Evolutionary conservation across 2,888 invertebrate species (phyloP), one percentile per base, ranked within the genome.

Genomic region (Lydus trimaculatus): DNA sequence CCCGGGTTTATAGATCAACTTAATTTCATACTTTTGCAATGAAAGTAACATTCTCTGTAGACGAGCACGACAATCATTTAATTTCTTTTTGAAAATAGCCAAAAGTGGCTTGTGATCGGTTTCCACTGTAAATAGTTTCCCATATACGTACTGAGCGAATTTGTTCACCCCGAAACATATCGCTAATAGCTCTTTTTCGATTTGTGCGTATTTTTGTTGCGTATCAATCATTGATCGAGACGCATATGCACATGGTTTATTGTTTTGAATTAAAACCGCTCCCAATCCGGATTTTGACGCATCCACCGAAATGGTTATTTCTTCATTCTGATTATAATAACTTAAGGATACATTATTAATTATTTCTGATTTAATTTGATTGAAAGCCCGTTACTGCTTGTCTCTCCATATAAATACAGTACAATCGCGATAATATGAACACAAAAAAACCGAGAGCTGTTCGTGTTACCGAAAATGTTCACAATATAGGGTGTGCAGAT

Each of bases 171-270:
- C 75, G 58, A 58, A 67, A 0, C 73, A 36, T 15, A 78, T 75
- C 1, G 76, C 76, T 17, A 74, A n/a, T 11, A 58, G 39, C 63
- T 78, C 75, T 72, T 73, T 74, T 67, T 85, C 83, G 8, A 85
- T 83, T 75, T 85, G 83, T 5, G 82, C 75, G 73, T 81, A 83
- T 43, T 77, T 81, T 68, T 77, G 72, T 66, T 83, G 81, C 36
- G 76, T 73, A 36, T 67, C 48, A 13, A 72, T 78, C n/a, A 83
- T 64, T 31, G 76, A 78, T 71, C 80, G 62, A 31, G 82, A 83
- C 6, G 81, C 80, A 74, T 77, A 83, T n/a, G 78, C 78, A 15
- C 83, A 74, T 23, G 81, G 81, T 33, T 75, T 69, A 4, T 74
- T 78, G 25, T 79, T 68, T 68, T 85, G 83, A 13, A 83, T 23